A percentile compares a stretch with the other conserved stretches of the same genome.
phyloP scores from a whole-genome alignment of 2,888 invertebrate genomes.

The Phengaris alcon region DNA sequence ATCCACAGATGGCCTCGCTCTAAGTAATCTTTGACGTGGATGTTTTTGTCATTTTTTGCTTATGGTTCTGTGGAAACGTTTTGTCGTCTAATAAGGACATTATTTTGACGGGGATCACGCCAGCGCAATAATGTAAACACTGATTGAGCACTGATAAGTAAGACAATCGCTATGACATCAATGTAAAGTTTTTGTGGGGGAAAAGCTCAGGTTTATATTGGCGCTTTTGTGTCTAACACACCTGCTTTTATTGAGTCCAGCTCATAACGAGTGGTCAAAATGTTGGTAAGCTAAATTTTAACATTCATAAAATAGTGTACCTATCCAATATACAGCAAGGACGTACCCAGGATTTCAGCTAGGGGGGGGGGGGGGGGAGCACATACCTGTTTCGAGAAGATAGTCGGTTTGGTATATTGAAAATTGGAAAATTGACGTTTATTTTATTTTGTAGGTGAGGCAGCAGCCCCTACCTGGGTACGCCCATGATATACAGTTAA shows the following conservation, averaged over 20 bases:
- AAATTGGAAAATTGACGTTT: too few species aligned
- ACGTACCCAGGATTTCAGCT: too few species aligned
- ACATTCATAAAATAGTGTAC: too few species aligned
- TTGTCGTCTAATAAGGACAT: slow-evolving; percentile 78
- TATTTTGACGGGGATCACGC: slow-evolving; percentile 76
- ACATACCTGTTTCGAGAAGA: too few species aligned
- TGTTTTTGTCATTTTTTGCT: slow-evolving; percentile 75
- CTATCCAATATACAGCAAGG: too few species aligned
- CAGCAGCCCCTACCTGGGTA: too few species aligned
- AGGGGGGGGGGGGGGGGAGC: too few species aligned
- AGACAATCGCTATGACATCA: slow-evolving; percentile 64
- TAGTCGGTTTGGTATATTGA: too few species aligned
- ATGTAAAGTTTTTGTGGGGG: slow-evolving; percentile 48
- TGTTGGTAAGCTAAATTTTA: neutral
- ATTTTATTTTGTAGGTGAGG: too few species aligned
- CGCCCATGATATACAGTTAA: too few species aligned
- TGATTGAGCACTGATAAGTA: slow-evolving; percentile 75
- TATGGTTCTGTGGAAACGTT: slow-evolving; percentile 71
- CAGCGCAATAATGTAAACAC: slow-evolving; percentile 74
- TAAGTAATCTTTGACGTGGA: slow-evolving; percentile 67
- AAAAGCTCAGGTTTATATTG: slow-evolving; percentile 16
- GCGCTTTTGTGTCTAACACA: slow-evolving; percentile 10
- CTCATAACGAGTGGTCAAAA: slow-evolving; percentile 2
- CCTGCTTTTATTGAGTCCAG: slow-evolving; percentile 13
- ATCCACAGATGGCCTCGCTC: slow-evolving; percentile 78